These are phyloP conservation scores for Pachyuromys duprasi DNA, from an alignment of 2,797 vertebrate species.

Conservation along the genomic window DNA sequence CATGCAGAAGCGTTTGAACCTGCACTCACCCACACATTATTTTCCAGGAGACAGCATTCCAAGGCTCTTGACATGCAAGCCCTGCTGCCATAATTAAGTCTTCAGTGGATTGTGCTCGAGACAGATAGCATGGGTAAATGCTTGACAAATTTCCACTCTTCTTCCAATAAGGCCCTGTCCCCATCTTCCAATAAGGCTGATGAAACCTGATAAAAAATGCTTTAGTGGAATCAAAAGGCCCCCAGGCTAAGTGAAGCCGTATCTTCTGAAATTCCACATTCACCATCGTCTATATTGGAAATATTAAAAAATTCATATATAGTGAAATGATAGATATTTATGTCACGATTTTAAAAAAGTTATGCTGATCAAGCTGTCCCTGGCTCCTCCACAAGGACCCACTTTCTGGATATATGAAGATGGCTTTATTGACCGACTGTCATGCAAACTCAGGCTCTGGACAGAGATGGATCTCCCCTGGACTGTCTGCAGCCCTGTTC, in stretches of 20 bases:
- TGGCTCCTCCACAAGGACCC: background rate
- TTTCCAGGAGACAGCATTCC: background rate
- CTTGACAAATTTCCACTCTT: conserved; percentile 75
- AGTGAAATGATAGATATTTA: conserved; percentile 83
- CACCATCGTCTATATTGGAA: conserved; percentile 75
- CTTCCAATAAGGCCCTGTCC: conserved; percentile 74
- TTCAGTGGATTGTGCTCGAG: background rate
- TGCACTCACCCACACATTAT: rapidly evolving
- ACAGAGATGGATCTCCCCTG: background rate
- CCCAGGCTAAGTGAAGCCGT: conserved; percentile 73
- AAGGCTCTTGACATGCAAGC: background rate
- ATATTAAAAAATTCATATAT: conserved; percentile 83
- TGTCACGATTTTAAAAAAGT: conserved; percentile 75
- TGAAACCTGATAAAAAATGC: conserved; percentile 78
- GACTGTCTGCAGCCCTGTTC: rapidly evolving
- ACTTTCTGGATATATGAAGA: background rate
- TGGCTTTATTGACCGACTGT: background rate
- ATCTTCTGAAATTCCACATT: conserved; percentile 76
- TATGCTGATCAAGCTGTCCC: conserved; percentile 56
- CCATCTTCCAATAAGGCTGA: conserved; percentile 80
- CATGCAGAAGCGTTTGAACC: background rate
- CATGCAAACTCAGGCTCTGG: rapidly evolving
- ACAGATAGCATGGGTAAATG: conserved; percentile 40
- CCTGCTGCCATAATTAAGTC: background rate
- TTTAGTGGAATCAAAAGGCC: conserved; percentile 74